Conservation (phyloP, 2,888 invertebrate species). For the Hyppa rectilinea region DNA sequence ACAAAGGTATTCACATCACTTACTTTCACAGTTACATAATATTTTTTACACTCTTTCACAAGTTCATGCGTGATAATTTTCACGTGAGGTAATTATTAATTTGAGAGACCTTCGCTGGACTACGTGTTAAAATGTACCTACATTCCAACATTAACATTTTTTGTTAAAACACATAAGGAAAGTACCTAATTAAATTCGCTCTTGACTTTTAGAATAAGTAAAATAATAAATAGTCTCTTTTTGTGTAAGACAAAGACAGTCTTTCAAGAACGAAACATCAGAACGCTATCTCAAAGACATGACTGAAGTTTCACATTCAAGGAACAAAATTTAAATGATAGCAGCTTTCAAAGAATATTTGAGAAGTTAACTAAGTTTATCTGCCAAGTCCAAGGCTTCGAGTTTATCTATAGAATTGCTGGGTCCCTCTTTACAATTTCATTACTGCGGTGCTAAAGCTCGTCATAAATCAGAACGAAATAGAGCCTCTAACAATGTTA, state of each 20-base stretch:
- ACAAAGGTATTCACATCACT: conserved; percentile 54
- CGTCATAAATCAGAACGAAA: conserved; percentile 71
- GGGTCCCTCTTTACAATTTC: conserved; percentile 63
- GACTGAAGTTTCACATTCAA: conserved; percentile 47
- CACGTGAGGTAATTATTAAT: conserved; percentile 6
- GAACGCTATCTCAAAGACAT: conserved; percentile 43
- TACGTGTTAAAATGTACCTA: conserved; percentile 1
- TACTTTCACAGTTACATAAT: conserved; percentile 3
- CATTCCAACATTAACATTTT: neutral
- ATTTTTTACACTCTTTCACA: conserved; percentile 1
- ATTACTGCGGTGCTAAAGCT: conserved; percentile 54
- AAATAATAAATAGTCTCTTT: conserved; percentile 28
- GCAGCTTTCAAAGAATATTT: conserved; percentile 47
- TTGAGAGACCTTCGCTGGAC: neutral
- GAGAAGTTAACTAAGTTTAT: conserved; percentile 53
- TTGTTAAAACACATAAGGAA: conserved; percentile 1
- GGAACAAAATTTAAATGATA: conserved; percentile 56
- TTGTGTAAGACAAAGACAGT: conserved; percentile 2
- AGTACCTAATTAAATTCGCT: conserved; percentile 10
- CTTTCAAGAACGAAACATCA: conserved; percentile 36
- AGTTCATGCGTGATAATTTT: conserved; percentile 7
- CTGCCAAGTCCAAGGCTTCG: conserved; percentile 27
- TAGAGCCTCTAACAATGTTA: conserved; percentile 59
- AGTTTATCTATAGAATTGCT: conserved; percentile 51
- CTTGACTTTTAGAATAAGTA: conserved; percentile 9